A percentile compares a stretch with the other conserved stretches of the same genome.
These are phyloP conservation scores for Eulemur rufifrons DNA, from an alignment of 2,113 vertebrate genomes.

Conservation along the genomic window DNA sequence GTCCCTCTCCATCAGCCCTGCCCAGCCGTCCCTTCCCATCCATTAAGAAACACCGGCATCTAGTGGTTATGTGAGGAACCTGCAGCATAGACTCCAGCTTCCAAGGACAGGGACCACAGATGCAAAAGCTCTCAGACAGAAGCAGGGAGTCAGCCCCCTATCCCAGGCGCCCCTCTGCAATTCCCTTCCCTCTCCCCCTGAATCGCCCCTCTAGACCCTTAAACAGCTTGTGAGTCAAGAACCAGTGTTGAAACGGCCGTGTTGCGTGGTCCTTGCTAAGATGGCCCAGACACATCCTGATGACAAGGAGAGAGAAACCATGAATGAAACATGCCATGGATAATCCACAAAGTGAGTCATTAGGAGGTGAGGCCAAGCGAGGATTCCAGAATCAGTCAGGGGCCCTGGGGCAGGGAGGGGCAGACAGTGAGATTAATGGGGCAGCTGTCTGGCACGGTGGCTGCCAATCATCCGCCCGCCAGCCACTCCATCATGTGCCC, in stretches of 20 bases:
- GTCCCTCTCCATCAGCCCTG: rapidly evolving
- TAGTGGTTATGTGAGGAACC: neutral
- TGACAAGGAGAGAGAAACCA: neutral
- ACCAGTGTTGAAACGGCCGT: neutral
- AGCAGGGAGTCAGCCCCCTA: neutral
- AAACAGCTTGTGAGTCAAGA: neutral
- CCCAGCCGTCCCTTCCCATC: neutral
- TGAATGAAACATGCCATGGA: neutral
- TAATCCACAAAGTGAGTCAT: neutral
- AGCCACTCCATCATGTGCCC: neutral
- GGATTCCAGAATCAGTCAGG: neutral
- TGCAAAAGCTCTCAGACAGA: neutral
- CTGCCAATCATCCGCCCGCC: neutral
- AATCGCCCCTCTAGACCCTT: neutral
- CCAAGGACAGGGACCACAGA: neutral
- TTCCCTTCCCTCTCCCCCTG: neutral
- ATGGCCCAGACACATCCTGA: neutral
- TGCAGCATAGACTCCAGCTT: neutral
- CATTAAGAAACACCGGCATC: slow-evolving; percentile 71
- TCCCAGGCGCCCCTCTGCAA: neutral
- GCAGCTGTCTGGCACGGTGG: neutral
- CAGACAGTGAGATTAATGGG: neutral
- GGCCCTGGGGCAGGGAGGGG: neutral
- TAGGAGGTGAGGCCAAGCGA: neutral
- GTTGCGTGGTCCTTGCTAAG: neutral